Evolutionary conservation across 1,140 invertebrate species (phyloP).

Genomic region (Watersipora subatra): DNA sequence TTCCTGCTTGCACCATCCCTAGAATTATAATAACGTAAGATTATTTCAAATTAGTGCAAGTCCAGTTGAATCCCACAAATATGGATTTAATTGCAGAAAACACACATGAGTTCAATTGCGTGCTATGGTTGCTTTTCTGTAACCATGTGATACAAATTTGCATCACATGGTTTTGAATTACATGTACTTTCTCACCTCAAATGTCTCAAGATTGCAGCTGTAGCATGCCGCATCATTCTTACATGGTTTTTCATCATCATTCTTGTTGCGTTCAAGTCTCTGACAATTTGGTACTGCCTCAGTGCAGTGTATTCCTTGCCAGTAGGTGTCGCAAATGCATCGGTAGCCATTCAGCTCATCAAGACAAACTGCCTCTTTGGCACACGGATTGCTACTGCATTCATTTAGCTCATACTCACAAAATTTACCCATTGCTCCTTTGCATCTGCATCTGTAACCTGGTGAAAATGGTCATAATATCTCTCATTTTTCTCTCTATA

Average conservation of each 20-base stretch:
- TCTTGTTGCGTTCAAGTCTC: too few species aligned
- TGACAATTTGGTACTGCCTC: not conserved
- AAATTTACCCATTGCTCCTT: not conserved
- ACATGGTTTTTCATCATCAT: not conserved
- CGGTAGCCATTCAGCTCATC: not conserved
- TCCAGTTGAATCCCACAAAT: too few species aligned
- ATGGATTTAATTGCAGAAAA: too few species aligned
- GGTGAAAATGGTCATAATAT: too few species aligned
- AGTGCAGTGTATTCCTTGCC: not conserved
- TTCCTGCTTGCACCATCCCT: not conserved
- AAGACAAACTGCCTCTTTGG: not conserved
- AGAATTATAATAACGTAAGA: too few species aligned
- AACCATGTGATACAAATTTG: too few species aligned
- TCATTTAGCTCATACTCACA: not conserved
- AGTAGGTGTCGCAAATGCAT: not conserved
- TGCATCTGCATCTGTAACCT: not conserved
- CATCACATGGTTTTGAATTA: too few species aligned
- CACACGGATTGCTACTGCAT: slow-evolving; percentile 1
- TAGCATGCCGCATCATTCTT: not conserved
- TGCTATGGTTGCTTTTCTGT: too few species aligned
- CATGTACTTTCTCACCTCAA: too few species aligned
- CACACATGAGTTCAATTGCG: too few species aligned
- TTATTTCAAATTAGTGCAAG: too few species aligned
- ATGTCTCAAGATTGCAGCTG: not conserved
- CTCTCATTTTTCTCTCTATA: too few species aligned